Evolutionary conservation across 1,140 invertebrate species (phyloP).

Genomic region (Drosophila paulistorum): DNA sequence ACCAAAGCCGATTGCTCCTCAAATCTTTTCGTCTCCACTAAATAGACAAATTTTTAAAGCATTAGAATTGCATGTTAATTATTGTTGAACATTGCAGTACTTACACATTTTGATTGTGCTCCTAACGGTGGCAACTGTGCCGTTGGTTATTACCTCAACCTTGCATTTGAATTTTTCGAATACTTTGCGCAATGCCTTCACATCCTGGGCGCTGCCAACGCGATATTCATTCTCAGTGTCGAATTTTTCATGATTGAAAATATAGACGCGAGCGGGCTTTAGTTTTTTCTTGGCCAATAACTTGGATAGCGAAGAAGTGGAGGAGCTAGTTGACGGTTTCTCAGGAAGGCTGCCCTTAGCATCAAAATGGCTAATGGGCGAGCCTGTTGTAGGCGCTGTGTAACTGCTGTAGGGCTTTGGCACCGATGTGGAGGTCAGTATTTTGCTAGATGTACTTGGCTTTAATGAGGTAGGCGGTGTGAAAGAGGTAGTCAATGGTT

Average conservation of each 20-base stretch:
- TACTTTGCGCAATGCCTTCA: conserved; percentile 43
- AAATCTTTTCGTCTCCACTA: conserved; percentile 72
- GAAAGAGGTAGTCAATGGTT: conserved; percentile 5
- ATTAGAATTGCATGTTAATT: background rate
- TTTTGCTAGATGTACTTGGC: background rate
- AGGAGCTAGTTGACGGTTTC: background rate
- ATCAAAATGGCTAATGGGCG: conserved; percentile 20
- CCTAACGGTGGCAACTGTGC: conserved; percentile 53
- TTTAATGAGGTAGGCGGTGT: conserved; percentile 16
- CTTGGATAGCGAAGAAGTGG: background rate
- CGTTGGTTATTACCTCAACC: conserved; percentile 59
- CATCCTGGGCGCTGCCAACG: conserved; percentile 64
- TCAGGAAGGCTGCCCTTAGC: conserved; percentile 22
- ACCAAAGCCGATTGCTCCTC: conserved; percentile 52
- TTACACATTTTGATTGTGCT: conserved; percentile 61
- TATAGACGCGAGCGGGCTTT: conserved; percentile 67
- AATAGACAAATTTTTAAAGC: background rate
- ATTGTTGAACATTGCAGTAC: conserved; percentile 15
- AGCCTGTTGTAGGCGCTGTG: conserved; percentile 23
- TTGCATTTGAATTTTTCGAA: conserved; percentile 66
- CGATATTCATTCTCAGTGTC: conserved; percentile 58
- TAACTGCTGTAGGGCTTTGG: conserved; percentile 38
- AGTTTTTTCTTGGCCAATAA: conserved; percentile 41
- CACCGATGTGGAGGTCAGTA: background rate
- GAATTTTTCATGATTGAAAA: conserved; percentile 75